Base-by-base conservation (phyloP, 2,888 invertebrate genomes). In the Cheilosia urbana region DNA sequence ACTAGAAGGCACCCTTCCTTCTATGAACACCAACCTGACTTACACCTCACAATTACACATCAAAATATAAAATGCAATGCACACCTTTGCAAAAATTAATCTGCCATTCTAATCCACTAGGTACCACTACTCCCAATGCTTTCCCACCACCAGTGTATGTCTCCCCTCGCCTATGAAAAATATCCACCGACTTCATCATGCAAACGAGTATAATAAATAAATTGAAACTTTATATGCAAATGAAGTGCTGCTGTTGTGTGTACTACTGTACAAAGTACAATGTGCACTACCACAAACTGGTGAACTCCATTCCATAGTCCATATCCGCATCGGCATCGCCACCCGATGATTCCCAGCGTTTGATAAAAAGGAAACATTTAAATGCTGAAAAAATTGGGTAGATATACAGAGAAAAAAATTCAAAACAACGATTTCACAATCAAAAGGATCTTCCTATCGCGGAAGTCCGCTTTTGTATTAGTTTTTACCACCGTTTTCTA, bases 201-300 rank as follows among this genome's bases (percentile, higher is more conserved):
- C 55, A 34, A 65, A 75, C 47, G 45, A 17, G 45, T 2, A 45
- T 57, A 75, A 72, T 53, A 62, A 53, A 62, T 62, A 72, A 60
- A 63, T 65, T 34, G 21, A 55, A 75, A 75, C 34, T 47, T 57
- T 55, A 57, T 55, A 63, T 63, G 65, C 73, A 75, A 75, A 75
- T 65, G 47, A 55, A 65, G 73, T 73, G 72, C 60, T 51, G 49
- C 34, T 37, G 30, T 45, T 45, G 42, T 37, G 13, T 27, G 69
- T 17, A 17, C 13, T 68, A 17, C 45, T 11, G 13, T 37, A 37
- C 13, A 13, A 13, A 5, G 13, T 37, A 37, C 13, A 13, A 13
- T 37, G 37, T 37, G 2, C 13, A 13, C 11, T 3, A 37, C 11
- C 4, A 37, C 37, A 37, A 13, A 13, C 37, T 13, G 37, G 27